Percentiles rank a stretch among this genome's conserved stretches.
These are phyloP conservation scores for Drosophila recens DNA, from an alignment of 2,888 invertebrate genomes.

Conservation along the genomic window DNA sequence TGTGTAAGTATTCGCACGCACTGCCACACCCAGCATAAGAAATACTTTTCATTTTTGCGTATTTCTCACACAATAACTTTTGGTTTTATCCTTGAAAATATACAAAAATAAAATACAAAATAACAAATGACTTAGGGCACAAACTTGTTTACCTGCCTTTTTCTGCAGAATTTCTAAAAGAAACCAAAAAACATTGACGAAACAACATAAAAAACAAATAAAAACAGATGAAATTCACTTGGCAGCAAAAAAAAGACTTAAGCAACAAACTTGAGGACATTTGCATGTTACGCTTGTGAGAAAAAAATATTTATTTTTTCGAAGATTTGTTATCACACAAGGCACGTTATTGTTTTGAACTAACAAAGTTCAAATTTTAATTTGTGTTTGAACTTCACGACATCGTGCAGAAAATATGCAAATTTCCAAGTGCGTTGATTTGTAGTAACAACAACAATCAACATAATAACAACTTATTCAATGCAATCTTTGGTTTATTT, in stretches of 20 bases:
- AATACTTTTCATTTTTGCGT: slow-evolving; percentile 41
- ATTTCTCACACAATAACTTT: slow-evolving; percentile 57
- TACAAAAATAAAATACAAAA: slow-evolving; percentile 33
- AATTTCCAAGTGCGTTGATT: slow-evolving; percentile 66
- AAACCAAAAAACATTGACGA: slow-evolving; percentile 13
- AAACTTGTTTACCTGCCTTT: slow-evolving; percentile 55
- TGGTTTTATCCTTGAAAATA: slow-evolving; percentile 66
- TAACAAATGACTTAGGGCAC: slow-evolving; percentile 63
- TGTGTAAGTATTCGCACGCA: slow-evolving; percentile 14
- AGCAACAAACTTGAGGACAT: slow-evolving; percentile 6
- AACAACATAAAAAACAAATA: slow-evolving; percentile 3
- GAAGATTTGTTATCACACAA: not conserved
- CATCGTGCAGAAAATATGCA: slow-evolving; percentile 66
- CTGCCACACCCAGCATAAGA: slow-evolving; percentile 51
- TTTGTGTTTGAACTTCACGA: slow-evolving; percentile 59
- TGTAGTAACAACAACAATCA: slow-evolving; percentile 42
- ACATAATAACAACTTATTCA: slow-evolving; percentile 46
- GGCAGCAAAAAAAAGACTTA: slow-evolving; percentile 47
- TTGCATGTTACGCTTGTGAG: not conserved
- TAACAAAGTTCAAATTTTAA: slow-evolving; percentile 33
- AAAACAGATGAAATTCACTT: slow-evolving; percentile 11
- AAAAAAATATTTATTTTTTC: slow-evolving; percentile 1
- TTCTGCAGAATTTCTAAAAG: slow-evolving; percentile 66
- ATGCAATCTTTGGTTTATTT: slow-evolving; percentile 2
- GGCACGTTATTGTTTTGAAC: slow-evolving; percentile 18